phyloP scores from a whole-genome alignment of 1,140 invertebrate species.

The Phymorhynchus buccinoides region DNA sequence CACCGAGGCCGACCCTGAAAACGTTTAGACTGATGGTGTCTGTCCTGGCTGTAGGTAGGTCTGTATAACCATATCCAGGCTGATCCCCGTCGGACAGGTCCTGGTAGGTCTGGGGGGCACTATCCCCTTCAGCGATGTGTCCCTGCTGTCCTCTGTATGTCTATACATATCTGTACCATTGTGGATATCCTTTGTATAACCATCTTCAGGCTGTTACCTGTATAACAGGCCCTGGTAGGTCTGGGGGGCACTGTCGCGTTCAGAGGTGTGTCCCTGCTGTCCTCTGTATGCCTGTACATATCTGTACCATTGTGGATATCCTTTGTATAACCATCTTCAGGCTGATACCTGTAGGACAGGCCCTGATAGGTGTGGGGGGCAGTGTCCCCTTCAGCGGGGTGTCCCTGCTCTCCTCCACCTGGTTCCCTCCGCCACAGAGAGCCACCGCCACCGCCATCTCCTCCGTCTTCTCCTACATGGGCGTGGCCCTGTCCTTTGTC shows the following conservation, averaged over 20 bases:
- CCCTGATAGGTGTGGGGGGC: conserved; percentile 68
- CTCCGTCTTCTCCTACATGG: conserved; percentile 54
- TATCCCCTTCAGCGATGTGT: conserved; percentile 61
- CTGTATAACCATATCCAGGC: conserved; percentile 55
- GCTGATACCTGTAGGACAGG: conserved; percentile 57
- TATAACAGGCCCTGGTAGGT: conserved; percentile 64
- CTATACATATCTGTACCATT: no score
- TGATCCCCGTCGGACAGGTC: conserved; percentile 55
- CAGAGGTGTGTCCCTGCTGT: conserved; percentile 63
- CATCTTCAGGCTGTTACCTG: conserved; percentile 63
- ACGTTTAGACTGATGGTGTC: no score
- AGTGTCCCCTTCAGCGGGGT: conserved; percentile 64
- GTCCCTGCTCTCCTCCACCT: conserved; percentile 59
- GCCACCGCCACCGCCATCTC: conserved; percentile 65
- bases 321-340: no score
- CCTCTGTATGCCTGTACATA: no score
- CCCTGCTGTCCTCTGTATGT: no score
- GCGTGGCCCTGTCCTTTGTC: conserved; percentile 45
- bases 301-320: no score
- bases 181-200: no score
- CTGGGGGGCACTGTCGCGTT: conserved; percentile 64
- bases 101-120: conserved; percentile 67
- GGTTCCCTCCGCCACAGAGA: conserved; percentile 65
- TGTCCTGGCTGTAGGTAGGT: no score
- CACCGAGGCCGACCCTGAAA: no score